phyloP scores from a whole-genome alignment of 2,888 invertebrate species.

The Ashinkailepas kermadecensis region DNA sequence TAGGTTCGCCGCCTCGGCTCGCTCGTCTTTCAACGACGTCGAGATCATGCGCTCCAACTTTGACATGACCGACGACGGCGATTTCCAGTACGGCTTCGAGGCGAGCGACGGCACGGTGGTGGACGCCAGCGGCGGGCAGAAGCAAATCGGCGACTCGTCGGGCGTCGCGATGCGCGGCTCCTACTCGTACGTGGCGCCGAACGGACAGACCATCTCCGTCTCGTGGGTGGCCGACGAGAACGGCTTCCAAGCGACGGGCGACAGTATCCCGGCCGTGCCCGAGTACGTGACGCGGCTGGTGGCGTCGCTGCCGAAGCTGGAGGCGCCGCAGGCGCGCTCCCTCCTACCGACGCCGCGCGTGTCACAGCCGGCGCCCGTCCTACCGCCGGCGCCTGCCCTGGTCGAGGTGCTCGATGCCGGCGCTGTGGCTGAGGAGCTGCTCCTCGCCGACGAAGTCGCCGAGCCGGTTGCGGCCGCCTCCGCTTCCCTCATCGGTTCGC shows the following conservation, averaged over 20 bases:
- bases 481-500: too few species aligned
- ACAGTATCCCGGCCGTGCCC: background rate
- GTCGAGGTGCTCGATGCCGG: background rate
- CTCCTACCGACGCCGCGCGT: background rate
- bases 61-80: background rate
- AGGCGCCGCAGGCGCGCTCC: background rate
- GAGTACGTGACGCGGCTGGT: background rate
- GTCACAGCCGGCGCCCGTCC: background rate
- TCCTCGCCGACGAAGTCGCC: background rate
- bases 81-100: conserved; percentile 15
- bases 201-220: background rate
- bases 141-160: background rate
- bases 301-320: background rate
- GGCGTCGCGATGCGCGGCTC: conserved; percentile 22
- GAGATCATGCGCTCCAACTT: background rate
- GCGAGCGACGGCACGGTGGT: background rate
- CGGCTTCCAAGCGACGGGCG: conserved; percentile 1
- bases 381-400: background rate
- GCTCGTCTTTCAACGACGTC: background rate
- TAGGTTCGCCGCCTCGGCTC: background rate
- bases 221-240: background rate
- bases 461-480: background rate
- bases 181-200: conserved; percentile 1
- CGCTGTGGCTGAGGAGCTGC: background rate
- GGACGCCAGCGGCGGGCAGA: conserved; percentile 6